Conservation (phyloP, 2,888 invertebrate genomes). For the Listrodromus nycthemerus region DNA sequence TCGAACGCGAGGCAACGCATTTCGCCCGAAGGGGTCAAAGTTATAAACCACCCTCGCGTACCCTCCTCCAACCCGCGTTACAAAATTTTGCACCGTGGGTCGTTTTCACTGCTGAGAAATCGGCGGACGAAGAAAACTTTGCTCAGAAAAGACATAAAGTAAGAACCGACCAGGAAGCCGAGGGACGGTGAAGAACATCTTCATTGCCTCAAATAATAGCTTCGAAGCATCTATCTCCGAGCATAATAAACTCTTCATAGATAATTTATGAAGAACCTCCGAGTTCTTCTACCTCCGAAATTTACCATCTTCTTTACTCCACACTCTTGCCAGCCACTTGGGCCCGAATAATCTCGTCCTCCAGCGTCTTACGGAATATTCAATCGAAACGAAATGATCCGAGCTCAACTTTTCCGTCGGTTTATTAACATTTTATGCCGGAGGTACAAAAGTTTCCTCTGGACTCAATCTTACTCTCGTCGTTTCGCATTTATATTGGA, state of each 20-base stretch:
- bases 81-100: background rate
- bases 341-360: background rate
- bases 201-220: conserved; percentile 28
- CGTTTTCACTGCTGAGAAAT: conserved; percentile 9
- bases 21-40: conserved; percentile 9
- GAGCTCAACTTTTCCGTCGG: conserved; percentile 36
- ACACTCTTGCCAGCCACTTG: background rate
- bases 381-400: conserved; percentile 46
- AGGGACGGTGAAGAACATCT: background rate
- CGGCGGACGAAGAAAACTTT: conserved; percentile 3
- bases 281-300: background rate
- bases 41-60: background rate
- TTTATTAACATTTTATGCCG: conserved; percentile 52
- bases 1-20: background rate
- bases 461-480: conserved; percentile 16
- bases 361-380: conserved; percentile 31
- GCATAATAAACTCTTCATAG: conserved; percentile 42
- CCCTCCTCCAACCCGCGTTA: background rate
- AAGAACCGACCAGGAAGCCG: background rate
- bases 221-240: background rate
- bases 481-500: conserved; percentile 60
- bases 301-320: conserved; percentile 18
- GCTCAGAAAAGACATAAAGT: background rate
- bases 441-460: conserved; percentile 43
- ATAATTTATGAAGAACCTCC: conserved; percentile 36